Conservation (phyloP, 2,113 vertebrate species). For the Gymnocephalus cernua region DNA sequence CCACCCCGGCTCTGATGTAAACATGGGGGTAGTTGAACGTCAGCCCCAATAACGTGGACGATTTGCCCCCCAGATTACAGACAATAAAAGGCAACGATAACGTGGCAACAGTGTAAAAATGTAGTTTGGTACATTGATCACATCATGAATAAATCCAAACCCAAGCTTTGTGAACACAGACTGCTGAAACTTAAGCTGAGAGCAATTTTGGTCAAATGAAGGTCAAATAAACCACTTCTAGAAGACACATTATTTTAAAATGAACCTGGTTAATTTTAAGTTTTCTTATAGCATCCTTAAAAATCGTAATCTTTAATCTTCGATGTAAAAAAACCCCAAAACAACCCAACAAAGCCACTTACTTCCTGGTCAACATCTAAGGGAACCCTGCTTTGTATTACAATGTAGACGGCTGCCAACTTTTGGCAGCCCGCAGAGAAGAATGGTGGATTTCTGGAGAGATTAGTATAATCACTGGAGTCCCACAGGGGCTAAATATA, state of each 20-base stretch:
- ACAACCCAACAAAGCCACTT: constrained; percentile 46
- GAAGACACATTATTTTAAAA: background rate
- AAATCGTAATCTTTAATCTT: constrained; percentile 41
- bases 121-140: constrained; percentile 14
- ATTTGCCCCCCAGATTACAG: constrained; percentile 49
- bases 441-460: constrained; percentile 66
- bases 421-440: constrained; percentile 64
- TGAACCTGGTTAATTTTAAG: background rate
- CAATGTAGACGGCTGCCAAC: constrained; percentile 58
- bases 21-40: constrained; percentile 79
- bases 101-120: background rate
- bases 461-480: constrained; percentile 74
- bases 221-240: background rate
- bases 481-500: constrained; percentile 68
- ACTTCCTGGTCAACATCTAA: constrained; percentile 57
- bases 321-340: background rate
- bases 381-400: constrained; percentile 60
- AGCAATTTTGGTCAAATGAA: background rate
- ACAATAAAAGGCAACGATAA: constrained; percentile 39
- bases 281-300: constrained; percentile 8
- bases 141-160: constrained; percentile 2
- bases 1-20: constrained; percentile 78
- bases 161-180: background rate
- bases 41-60: constrained; percentile 65
- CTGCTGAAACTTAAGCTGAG: background rate